phyloP scores from a whole-genome alignment of 2,888 invertebrate species.

The Eristalinus aeneus region DNA sequence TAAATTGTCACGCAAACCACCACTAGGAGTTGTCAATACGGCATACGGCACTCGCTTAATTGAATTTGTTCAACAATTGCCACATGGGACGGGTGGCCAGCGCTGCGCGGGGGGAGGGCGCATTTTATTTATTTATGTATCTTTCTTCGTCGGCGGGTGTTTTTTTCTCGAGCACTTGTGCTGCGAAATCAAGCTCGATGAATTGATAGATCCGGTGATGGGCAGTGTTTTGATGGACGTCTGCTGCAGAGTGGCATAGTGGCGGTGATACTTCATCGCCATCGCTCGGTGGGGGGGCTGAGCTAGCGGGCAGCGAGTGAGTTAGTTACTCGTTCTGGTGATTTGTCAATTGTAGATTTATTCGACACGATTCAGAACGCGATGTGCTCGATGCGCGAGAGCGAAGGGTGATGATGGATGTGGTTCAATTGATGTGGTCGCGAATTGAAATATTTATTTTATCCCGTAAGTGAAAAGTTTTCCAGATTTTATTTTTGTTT shows the following conservation, averaged over 20 bases:
- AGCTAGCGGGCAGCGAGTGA: slow-evolving; percentile 51
- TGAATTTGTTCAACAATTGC: slow-evolving; percentile 69
- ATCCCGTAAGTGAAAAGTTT: neutral
- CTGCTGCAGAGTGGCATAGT: slow-evolving; percentile 24
- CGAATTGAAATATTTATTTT: slow-evolving; percentile 59
- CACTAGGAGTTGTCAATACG: slow-evolving; percentile 68
- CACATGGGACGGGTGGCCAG: slow-evolving; percentile 7
- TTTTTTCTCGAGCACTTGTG: slow-evolving; percentile 24
- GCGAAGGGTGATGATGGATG: slow-evolving; percentile 70
- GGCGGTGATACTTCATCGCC: slow-evolving; percentile 28
- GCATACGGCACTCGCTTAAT: slow-evolving; percentile 69
- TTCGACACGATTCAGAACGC: slow-evolving; percentile 66
- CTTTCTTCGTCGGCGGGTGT: neutral
- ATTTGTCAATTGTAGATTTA: slow-evolving; percentile 71
- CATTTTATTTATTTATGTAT: slow-evolving; percentile 67
- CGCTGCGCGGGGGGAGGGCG: slow-evolving; percentile 25
- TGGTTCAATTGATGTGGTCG: slow-evolving; percentile 69
- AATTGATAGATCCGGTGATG: slow-evolving; percentile 70
- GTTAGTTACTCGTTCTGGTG: slow-evolving; percentile 69
- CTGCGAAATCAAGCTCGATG: slow-evolving; percentile 61
- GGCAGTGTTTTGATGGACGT: slow-evolving; percentile 67
- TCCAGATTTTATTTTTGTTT: slow-evolving; percentile 4
- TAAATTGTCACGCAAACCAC: slow-evolving; percentile 71
- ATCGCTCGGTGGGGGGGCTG: slow-evolving; percentile 63
- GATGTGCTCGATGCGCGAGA: slow-evolving; percentile 66